These are phyloP conservation scores for Typhlichthys eigenmanni DNA, from an alignment of 2,797 vertebrate genomes.

Conservation along the genomic window DNA sequence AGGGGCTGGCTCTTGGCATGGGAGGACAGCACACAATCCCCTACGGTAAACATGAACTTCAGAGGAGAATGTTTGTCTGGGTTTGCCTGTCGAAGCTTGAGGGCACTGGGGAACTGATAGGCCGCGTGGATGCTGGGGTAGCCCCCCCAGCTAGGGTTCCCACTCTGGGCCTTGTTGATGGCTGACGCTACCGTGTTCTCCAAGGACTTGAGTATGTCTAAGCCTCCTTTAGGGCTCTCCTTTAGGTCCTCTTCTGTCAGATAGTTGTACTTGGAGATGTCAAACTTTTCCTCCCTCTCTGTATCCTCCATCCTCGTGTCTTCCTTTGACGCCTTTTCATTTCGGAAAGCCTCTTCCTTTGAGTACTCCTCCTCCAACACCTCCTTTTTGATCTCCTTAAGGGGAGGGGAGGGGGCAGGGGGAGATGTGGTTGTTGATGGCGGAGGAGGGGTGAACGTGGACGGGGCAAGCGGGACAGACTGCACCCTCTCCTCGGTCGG, in stretches of 20 bases:
- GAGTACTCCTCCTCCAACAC: conserved; percentile 81
- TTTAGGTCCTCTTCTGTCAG: conserved; percentile 95
- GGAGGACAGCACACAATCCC: conserved; percentile 72
- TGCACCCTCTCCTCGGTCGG: conserved; percentile 88
- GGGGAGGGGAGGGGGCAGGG: conserved; percentile 77
- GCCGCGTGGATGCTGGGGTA: conserved; percentile 98
- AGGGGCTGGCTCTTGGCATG: conserved; percentile 86
- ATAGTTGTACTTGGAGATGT: conserved; percentile 91
- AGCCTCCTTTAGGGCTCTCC: conserved; percentile 92
- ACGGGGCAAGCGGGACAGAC: conserved; percentile 88
- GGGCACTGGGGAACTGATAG: conserved; percentile 93
- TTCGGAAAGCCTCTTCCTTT: conserved; percentile 72
- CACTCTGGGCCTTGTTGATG: conserved; percentile 98
- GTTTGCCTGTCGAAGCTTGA: conserved; percentile 85
- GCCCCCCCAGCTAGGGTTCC: conserved; percentile 96
- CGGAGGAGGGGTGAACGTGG: conserved; percentile 86
- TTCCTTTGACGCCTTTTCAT: conserved; percentile 70
- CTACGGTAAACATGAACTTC: conserved; percentile 84
- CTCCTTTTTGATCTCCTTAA: conserved; percentile 89
- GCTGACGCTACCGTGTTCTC: conserved; percentile 97
- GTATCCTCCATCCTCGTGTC: conserved; percentile 60
- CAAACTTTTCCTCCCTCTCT: conserved; percentile 88
- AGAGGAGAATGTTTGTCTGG: conserved; percentile 83
- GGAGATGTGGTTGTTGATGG: conserved; percentile 54
- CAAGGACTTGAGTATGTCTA: conserved; percentile 96